These are phyloP conservation scores for Cynopterus brachyotis DNA, from an alignment of 2,113 vertebrate species.

Conservation along the genomic window DNA sequence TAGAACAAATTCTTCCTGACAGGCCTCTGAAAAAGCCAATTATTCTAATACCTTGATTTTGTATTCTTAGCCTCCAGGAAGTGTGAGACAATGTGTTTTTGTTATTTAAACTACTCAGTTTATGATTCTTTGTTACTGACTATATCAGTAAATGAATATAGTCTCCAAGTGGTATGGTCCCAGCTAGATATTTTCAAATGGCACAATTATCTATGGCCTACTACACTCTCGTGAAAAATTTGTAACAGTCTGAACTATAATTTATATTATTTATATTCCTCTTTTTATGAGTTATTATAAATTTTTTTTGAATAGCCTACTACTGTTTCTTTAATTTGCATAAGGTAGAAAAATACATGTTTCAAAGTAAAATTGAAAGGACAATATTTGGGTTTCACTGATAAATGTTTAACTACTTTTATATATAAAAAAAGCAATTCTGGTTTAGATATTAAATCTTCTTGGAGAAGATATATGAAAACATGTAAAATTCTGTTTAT, in stretches of 20 bases:
- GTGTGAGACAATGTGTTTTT: not conserved
- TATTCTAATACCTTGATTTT: not conserved
- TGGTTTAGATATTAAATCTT: slow-evolving; percentile 49
- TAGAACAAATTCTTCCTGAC: too few species aligned
- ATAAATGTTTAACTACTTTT: slow-evolving; percentile 51
- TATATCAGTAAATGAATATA: accelerated
- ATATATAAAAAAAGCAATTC: slow-evolving; percentile 17
- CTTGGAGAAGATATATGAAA: slow-evolving; percentile 56
- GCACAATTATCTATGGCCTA: not conserved
- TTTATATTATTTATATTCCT: not conserved
- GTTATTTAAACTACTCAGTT: not conserved
- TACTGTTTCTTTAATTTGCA: not conserved
- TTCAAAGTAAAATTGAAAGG: slow-evolving; percentile 2
- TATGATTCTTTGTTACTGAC: not conserved
- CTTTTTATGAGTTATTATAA: not conserved
- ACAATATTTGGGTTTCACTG: slow-evolving; percentile 8
- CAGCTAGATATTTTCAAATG: not conserved
- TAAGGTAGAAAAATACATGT: not conserved
- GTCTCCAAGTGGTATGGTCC: accelerated
- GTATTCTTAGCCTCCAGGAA: not conserved
- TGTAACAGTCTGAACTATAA: not conserved
- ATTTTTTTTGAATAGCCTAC: not conserved
- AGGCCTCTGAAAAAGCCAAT: not conserved
- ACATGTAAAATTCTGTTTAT: slow-evolving; percentile 47
- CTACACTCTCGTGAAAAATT: not conserved